These are phyloP conservation scores for Miltochrista miniata DNA, from an alignment of 2,888 invertebrate genomes.

Conservation along the genomic window DNA sequence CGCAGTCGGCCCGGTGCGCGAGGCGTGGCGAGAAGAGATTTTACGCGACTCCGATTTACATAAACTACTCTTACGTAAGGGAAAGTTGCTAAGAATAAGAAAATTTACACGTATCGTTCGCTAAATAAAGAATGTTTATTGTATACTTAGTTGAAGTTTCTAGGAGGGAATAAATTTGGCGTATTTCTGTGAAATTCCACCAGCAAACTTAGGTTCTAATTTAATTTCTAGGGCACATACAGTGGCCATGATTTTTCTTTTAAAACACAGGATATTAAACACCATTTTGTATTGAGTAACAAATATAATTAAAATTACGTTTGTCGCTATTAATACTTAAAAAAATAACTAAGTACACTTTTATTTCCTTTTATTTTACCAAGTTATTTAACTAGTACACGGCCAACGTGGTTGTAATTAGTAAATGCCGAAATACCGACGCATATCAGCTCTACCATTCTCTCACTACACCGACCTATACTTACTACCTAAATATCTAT, in stretches of 20 bases:
- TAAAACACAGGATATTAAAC: not conserved
- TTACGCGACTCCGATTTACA: slow-evolving; percentile 40
- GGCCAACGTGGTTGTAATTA: not conserved
- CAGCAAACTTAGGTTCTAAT: too few species aligned
- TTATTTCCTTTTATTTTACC: not conserved
- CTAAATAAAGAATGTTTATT: slow-evolving; percentile 13
- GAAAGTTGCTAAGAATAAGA: slow-evolving; percentile 46
- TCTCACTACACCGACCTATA: not conserved
- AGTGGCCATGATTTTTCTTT: not conserved
- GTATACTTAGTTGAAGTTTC: slow-evolving; percentile 2
- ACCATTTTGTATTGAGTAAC: not conserved
- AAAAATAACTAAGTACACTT: not conserved
- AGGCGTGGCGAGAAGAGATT: slow-evolving; percentile 33
- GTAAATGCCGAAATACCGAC: not conserved
- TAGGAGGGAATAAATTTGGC: slow-evolving; percentile 1
- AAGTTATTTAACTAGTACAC: not conserved
- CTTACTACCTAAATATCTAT: too few species aligned
- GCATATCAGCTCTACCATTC: too few species aligned
- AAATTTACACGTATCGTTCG: slow-evolving; percentile 31
- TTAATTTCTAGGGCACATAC: not conserved
- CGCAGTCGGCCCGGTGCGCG: slow-evolving; percentile 9
- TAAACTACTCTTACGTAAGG: slow-evolving; percentile 49
- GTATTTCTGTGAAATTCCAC: not conserved
- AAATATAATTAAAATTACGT: not conserved
- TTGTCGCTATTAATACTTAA: not conserved